Evolutionary conservation across 92 coral and sea anemone species (phyloP), one percentile per base, ranked within the genome.

Genomic region (Isaurus tuberculatus): DNA sequence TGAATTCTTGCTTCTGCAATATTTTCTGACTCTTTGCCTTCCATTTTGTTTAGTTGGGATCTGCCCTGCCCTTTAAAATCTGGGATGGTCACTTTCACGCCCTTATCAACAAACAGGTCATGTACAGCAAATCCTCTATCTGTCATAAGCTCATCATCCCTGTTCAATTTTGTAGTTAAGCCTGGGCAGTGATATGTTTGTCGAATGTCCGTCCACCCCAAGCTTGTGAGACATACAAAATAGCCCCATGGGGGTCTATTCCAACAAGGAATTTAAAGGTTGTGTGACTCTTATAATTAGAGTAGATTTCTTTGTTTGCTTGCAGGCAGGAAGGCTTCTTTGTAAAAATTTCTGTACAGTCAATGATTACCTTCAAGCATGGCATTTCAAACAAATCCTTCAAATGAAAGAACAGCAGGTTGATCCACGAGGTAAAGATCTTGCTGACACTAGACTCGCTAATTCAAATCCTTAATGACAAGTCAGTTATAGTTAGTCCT

Each of bases 1-100:
- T 80, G 34, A 80, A 57, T 78, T 28, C 83, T 78, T 79, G 84
- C 84, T 44, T 79, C 84, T 58, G 84, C 84, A 64, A 79, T 79
- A 36, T 80, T 80, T 65, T 80, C 85, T 36, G 85, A 80, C 44
- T 37, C 43, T 37, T 37, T 37, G 43, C 43, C 43, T 0, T 37
- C 43, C 43, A 37, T 37, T 37, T 75, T 31, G 33, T 22, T 78
- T 15, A 79, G 85, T 63, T 86, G 85, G n/a, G 86, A 79, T 22
- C 86, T 37, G 19, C 90, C 90, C 28, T 79, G 84, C 31, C 84
- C 85, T 28, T 72, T 49, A 29, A 74, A 74, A 19, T 74, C 83
- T 84, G 88, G 88, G 43, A 84, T 69, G 28, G 49, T 22, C n/a
- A 83, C 37, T 33, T 43, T 49, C 40, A 71, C 67, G 2, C 87